phyloP scores from a whole-genome alignment of 2,888 invertebrate species.

The Eupithecia insigniata region DNA sequence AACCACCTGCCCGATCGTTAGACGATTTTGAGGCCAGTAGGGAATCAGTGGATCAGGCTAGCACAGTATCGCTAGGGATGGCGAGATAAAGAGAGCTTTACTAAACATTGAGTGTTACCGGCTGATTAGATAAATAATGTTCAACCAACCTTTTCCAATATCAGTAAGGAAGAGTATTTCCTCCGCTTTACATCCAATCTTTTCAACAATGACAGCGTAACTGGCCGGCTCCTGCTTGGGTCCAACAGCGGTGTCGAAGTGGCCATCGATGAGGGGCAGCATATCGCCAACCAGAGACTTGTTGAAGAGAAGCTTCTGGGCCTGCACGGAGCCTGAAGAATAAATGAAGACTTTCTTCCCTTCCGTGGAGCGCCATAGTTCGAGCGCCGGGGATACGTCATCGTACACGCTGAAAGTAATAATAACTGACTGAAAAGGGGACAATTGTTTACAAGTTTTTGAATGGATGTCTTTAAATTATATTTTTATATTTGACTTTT shows the following conservation, averaged over 20 bases:
- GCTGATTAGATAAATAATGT: neutral
- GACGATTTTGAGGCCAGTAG: too few relatives aligned
- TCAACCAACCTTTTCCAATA: constrained; percentile 87
- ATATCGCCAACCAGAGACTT: constrained; percentile 91
- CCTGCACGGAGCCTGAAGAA: constrained; percentile 95
- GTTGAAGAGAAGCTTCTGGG: constrained; percentile 94
- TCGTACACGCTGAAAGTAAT: constrained; percentile 89
- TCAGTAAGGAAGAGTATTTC: constrained; percentile 95
- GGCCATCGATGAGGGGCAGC: constrained; percentile 87
- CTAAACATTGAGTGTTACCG: too few relatives aligned
- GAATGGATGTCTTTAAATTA: neutral
- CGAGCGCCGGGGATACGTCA: constrained; percentile 91
- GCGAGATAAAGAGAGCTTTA: too few relatives aligned
- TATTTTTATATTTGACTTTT: neutral
- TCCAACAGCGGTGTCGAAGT: constrained; percentile 95
- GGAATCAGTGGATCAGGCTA: too few relatives aligned
- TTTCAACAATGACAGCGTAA: constrained; percentile 89
- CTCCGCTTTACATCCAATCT: constrained; percentile 86
- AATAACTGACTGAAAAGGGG: neutral
- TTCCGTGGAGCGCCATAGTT: constrained; percentile 88
- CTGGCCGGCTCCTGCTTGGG: constrained; percentile 90
- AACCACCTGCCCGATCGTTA: too few relatives aligned
- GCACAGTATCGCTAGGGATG: too few relatives aligned
- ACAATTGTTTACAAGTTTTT: too few relatives aligned
- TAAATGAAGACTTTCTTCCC: constrained; percentile 91